phyloP scores from a whole-genome alignment of 64 coral and sea anemone species.

The Dendronephthya gigantea region DNA sequence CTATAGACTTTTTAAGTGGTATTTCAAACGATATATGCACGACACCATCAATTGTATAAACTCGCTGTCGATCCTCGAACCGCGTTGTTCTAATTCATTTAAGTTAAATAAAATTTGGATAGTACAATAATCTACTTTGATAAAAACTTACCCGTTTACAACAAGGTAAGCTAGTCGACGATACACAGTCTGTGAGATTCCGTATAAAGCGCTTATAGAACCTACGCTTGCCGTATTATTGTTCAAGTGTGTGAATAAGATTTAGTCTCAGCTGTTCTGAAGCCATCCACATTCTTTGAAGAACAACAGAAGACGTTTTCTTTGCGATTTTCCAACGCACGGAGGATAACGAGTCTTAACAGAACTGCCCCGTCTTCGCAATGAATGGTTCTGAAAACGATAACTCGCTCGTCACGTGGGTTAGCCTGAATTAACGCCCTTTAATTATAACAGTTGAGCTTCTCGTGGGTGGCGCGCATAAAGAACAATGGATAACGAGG shows the following conservation, averaged over 20 bases:
- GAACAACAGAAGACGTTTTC: slow-evolving; percentile 67
- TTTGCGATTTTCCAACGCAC: slow-evolving; percentile 83
- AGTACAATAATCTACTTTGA: background rate
- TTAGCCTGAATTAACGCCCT: too few species aligned
- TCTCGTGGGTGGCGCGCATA: too few species aligned
- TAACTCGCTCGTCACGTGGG: background rate
- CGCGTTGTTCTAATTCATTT: too few species aligned
- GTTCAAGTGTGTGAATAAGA: background rate
- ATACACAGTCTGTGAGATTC: too few species aligned
- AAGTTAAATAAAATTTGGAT: background rate
- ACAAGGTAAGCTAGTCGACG: too few species aligned
- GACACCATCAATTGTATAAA: too few species aligned
- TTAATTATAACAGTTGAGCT: background rate
- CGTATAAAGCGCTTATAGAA: too few species aligned
- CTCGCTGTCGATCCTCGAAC: too few species aligned
- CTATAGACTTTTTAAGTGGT: too few species aligned
- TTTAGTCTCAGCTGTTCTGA: background rate
- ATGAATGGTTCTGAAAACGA: slow-evolving; percentile 55
- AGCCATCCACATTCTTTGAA: slow-evolving; percentile 95
- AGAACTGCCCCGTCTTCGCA: slow-evolving; percentile 69
- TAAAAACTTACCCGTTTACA: background rate
- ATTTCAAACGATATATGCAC: too few species aligned
- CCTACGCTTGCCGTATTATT: background rate
- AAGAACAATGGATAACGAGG: too few species aligned
- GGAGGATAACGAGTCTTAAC: slow-evolving; percentile 95